phyloP scores from a whole-genome alignment of 2,113 vertebrate genomes.

The Ahaetulla prasina region DNA sequence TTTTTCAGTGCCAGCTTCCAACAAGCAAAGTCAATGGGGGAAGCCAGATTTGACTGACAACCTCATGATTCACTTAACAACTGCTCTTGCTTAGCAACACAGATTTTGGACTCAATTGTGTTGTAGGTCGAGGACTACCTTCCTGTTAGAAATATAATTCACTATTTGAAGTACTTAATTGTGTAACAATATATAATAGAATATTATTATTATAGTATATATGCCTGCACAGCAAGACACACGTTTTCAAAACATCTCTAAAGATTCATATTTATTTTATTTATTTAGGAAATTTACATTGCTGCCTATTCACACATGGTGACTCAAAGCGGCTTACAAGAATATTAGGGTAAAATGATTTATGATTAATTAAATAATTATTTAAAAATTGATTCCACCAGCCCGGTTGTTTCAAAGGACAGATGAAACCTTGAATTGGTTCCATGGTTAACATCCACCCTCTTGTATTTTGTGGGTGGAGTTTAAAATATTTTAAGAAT shows the following conservation, averaged over 20 bases:
- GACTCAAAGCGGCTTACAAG: too few relatives aligned
- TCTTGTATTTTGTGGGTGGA: background rate
- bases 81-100: too few relatives aligned
- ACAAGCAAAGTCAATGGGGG: too few relatives aligned
- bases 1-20: too few relatives aligned
- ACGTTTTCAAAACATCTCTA: background rate
- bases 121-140: background rate
- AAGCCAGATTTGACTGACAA: too few relatives aligned
- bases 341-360: background rate
- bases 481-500: background rate
- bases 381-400: background rate
- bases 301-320: too few relatives aligned
- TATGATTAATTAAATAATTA: background rate
- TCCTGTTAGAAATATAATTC: background rate
- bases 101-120: too few relatives aligned
- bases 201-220: background rate
- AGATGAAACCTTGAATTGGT: background rate
- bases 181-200: background rate
- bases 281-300: too few relatives aligned
- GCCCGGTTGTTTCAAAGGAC: background rate
- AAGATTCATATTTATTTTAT: background rate
- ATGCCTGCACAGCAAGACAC: background rate
- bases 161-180: background rate
- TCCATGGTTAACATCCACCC: background rate
- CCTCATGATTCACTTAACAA: too few relatives aligned